phyloP scores from a whole-genome alignment of 2,888 invertebrate species.

The Dicycla oo region DNA sequence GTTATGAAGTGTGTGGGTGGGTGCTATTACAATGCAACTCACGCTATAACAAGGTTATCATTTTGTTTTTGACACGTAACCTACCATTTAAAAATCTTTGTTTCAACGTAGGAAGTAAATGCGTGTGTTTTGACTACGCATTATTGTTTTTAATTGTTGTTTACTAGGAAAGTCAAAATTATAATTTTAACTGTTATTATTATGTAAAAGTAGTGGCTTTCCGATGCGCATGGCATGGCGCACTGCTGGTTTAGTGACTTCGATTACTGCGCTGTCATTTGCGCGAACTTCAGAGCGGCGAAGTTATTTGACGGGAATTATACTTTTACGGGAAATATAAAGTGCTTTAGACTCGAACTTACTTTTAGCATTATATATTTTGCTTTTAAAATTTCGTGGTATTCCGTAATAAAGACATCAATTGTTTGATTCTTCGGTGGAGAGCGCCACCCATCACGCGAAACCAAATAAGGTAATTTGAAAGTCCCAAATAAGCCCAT shows the following conservation, averaged over 20 bases:
- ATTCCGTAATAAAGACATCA: slow-evolving; percentile 17
- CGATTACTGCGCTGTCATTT: no score
- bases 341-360: not conserved
- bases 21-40: slow-evolving; percentile 23
- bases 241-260: no score
- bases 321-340: not conserved
- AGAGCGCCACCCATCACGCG: slow-evolving; percentile 46
- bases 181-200: no score
- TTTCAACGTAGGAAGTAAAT: slow-evolving; percentile 58
- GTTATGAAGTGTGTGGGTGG: slow-evolving; percentile 38
- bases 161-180: not conserved
- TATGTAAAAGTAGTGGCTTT: no score
- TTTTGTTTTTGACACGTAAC: slow-evolving; percentile 65
- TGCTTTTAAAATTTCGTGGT: slow-evolving; percentile 8
- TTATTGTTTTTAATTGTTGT: slow-evolving; percentile 29
- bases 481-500: slow-evolving; percentile 30
- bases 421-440: slow-evolving; percentile 11
- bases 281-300: no score
- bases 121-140: slow-evolving; percentile 28
- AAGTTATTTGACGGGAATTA: no score
- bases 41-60: slow-evolving; percentile 54
- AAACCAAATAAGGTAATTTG: slow-evolving; percentile 31
- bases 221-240: no score
- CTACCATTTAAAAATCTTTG: slow-evolving; percentile 52
- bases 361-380: slow-evolving; percentile 14